These are phyloP conservation scores for Amyelois transitella DNA, from an alignment of 1,140 invertebrate species.

Conservation along the genomic window DNA sequence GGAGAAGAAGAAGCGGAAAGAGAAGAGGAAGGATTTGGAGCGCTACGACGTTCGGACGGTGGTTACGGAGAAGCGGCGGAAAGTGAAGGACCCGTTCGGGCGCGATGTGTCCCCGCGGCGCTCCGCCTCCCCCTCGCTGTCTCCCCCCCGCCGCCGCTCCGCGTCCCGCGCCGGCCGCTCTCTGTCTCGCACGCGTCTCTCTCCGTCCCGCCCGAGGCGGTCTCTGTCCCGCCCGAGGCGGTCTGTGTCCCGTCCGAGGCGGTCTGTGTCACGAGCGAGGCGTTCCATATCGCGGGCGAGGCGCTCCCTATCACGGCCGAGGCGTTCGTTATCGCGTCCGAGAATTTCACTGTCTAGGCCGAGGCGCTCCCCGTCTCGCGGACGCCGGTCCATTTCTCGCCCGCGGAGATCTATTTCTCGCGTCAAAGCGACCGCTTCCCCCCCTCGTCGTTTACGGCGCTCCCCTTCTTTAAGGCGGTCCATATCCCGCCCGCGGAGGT, in stretches of 20 bases:
- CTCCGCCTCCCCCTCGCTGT: constrained; percentile 28
- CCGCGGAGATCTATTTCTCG: constrained; percentile 16
- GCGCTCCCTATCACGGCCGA: constrained; percentile 11
- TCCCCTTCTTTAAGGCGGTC: no score
- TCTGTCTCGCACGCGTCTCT: constrained; percentile 50
- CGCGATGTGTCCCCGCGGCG: constrained; percentile 77
- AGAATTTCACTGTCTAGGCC: constrained; percentile 11
- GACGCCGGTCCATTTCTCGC: constrained; percentile 42
- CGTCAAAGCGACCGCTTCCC: constrained; percentile 19
- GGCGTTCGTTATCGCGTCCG: constrained; percentile 14
- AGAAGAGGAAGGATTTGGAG: constrained; percentile 86
- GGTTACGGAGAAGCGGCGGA: constrained; percentile 80
- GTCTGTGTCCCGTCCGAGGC: constrained; percentile 11
- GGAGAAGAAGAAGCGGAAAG: constrained; percentile 74
- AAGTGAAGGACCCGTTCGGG: constrained; percentile 86
- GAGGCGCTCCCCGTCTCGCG: constrained; percentile 28
- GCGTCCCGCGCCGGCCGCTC: constrained; percentile 9
- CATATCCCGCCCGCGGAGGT: constrained; percentile 40
- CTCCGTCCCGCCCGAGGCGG: constrained; percentile 22
- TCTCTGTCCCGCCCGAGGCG: constrained; percentile 15
- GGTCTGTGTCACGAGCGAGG: constrained; percentile 10
- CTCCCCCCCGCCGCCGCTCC: constrained; percentile 30
- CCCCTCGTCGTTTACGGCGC: constrained; percentile 20
- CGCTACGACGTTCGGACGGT: constrained; percentile 87
- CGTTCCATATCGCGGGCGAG: constrained; percentile 20